Evolutionary conservation across 2,888 invertebrate genomes (phyloP).

Genomic region (Aphidoletes aphidimyza): DNA sequence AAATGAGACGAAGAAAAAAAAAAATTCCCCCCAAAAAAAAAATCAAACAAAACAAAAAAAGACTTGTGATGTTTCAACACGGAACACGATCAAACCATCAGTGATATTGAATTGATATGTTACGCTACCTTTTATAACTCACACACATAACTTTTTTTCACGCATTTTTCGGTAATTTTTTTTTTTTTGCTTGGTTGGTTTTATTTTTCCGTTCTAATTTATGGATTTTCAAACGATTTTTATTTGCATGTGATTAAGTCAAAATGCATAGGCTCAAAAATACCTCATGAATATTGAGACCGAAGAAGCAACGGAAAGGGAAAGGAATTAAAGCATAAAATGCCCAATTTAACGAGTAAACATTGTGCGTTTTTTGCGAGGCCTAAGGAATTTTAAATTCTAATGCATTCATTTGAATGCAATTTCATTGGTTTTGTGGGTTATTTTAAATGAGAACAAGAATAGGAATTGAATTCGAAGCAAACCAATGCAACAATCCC

Average conservation of each 20-base stretch:
- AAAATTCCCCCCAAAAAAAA: too few relatives aligned
- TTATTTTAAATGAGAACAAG: too few relatives aligned
- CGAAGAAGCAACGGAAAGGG: background rate
- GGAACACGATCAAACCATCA: background rate
- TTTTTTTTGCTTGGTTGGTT: background rate
- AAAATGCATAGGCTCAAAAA: background rate
- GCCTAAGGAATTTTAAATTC: background rate
- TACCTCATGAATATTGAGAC: conserved; percentile 35
- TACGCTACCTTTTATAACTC: conserved; percentile 7
- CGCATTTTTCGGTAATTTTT: background rate
- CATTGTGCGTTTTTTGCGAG: background rate
- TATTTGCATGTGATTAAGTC: conserved; percentile 1
- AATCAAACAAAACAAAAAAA: background rate
- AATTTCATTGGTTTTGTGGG: too few relatives aligned
- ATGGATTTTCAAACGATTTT: background rate
- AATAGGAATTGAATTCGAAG: too few relatives aligned
- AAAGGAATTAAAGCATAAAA: background rate
- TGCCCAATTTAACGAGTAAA: background rate
- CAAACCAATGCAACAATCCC: too few relatives aligned
- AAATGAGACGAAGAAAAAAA: too few relatives aligned
- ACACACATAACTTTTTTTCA: too few relatives aligned
- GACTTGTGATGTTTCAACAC: background rate
- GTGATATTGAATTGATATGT: conserved; percentile 6
- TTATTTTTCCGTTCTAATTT: background rate
- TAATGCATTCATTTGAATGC: too few relatives aligned